These are phyloP conservation scores for Mythimna vitellina DNA, from an alignment of 2,888 invertebrate species.

Conservation along the genomic window DNA sequence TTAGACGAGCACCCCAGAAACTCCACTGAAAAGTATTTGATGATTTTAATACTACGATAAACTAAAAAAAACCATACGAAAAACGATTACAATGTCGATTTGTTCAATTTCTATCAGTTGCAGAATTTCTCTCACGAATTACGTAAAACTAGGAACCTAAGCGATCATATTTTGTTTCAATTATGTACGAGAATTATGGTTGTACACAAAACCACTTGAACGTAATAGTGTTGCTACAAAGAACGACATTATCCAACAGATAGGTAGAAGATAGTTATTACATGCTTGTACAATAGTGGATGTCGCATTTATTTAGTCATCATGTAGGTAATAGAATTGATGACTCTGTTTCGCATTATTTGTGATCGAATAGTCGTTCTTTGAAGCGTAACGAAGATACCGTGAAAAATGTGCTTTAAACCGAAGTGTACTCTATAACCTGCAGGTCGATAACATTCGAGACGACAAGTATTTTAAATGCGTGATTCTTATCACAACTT, in stretches of 20 bases:
- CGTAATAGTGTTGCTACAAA: slow-evolving; percentile 31
- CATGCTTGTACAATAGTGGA: slow-evolving; percentile 16
- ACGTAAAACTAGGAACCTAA: slow-evolving; percentile 47
- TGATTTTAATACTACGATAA: background rate
- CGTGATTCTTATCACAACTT: background rate
- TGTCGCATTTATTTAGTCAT: slow-evolving; percentile 24
- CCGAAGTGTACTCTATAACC: background rate
- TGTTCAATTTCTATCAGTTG: slow-evolving; percentile 8
- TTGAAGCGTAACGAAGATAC: slow-evolving; percentile 20
- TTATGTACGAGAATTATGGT: slow-evolving; percentile 33
- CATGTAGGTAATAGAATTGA: slow-evolving; percentile 14
- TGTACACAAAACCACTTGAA: slow-evolving; percentile 36
- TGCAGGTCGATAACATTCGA: background rate
- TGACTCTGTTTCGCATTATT: slow-evolving; percentile 17
- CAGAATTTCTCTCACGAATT: slow-evolving; percentile 36
- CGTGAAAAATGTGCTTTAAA: background rate
- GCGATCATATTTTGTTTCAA: slow-evolving; percentile 41
- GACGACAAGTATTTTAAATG: background rate
- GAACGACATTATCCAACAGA: slow-evolving; percentile 39
- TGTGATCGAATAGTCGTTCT: slow-evolving; percentile 4
- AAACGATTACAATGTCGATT: slow-evolving; percentile 17
- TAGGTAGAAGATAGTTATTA: background rate
- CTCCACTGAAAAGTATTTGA: background rate
- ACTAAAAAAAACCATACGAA: background rate
- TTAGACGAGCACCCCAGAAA: too few species aligned